Evolutionary conservation across 1,140 invertebrate species (phyloP), one percentile per base, ranked within the genome.

Genomic region (Halictus rubicundus): DNA sequence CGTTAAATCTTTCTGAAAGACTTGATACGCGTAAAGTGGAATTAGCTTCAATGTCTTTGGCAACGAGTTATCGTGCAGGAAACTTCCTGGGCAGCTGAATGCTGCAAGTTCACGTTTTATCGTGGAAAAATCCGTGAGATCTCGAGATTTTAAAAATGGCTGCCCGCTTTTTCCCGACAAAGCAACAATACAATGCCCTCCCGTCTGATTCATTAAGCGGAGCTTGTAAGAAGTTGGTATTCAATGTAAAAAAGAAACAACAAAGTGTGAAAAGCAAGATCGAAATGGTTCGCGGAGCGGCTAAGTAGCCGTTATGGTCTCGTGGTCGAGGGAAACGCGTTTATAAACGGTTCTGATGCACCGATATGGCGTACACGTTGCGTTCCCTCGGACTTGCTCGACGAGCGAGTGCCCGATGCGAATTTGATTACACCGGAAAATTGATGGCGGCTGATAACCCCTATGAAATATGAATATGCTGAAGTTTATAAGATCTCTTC

Each of bases 351-450:
- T 39, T 32, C 14, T 32, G 46, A 74, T 73, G 12, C 42, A 52
- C 7, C 12, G 25, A 63, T 16, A 46, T 21, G 42, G 32, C 61
- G n/a, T 64, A 32, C 61, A 64, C 61, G 37, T 39, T 39, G 61
- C 61, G 19, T 39, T 32, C 25, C 23, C 39, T 59, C 57, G 10
- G 23, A 25, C 23, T 59, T 23, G 9, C 8, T 27, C 19, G 3
- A 10, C 49, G 39, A 32, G 42, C 39, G 23, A 19, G 23, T 21
- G 57, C 23, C 32, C 23, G 64, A 76, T 37, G 74, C 37, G 65
- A 76, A 49, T 76, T 76, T 27, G 65, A 76, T 76, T 76, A 49
- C 14, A 14, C 8, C 25, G 54, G 65, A 60, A 66, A 69, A 76
- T 76, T 69, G 74, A 60, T 60, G 54, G 65, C 10, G 54, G 25